Conservation (phyloP, 2,113 vertebrate genomes). For the Melanostigma gelatinosum region DNA sequence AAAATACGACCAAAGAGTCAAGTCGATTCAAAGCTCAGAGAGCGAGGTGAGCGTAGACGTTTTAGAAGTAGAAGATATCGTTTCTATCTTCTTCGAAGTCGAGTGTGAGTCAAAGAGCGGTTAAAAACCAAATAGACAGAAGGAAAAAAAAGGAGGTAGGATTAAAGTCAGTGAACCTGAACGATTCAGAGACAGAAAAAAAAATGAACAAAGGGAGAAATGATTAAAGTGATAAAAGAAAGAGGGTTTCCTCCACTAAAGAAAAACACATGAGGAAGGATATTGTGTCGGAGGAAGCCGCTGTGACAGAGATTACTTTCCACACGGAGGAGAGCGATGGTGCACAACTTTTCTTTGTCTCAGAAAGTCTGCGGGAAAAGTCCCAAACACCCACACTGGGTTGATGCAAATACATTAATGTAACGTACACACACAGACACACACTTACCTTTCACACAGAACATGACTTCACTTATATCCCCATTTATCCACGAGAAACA, state of each 20-base stretch:
- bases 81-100: background rate
- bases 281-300: slow-evolving; percentile 47
- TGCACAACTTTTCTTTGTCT: slow-evolving; percentile 76
- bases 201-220: slow-evolving; percentile 50
- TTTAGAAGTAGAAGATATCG: background rate
- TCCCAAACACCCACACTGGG: slow-evolving; percentile 10
- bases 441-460: slow-evolving; percentile 80
- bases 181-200: slow-evolving; percentile 22
- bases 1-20: slow-evolving; percentile 4
- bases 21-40: background rate
- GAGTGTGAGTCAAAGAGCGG: background rate
- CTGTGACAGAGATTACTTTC: slow-evolving; percentile 47
- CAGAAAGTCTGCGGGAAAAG: slow-evolving; percentile 51
- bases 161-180: slow-evolving; percentile 47
- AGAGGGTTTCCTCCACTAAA: slow-evolving; percentile 21
- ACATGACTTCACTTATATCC: slow-evolving; percentile 66
- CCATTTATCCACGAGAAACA: slow-evolving; percentile 40
- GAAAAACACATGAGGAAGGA: slow-evolving; percentile 52
- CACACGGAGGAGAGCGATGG: slow-evolving; percentile 51
- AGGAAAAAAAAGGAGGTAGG: background rate
- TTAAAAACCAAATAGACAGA: slow-evolving; percentile 3
- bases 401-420: slow-evolving; percentile 15
- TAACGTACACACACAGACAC: slow-evolving; percentile 12
- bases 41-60: background rate
- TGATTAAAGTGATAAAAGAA: slow-evolving; percentile 40